phyloP scores from a whole-genome alignment of 2,888 invertebrate species.

The Standfussiana lucernea region DNA sequence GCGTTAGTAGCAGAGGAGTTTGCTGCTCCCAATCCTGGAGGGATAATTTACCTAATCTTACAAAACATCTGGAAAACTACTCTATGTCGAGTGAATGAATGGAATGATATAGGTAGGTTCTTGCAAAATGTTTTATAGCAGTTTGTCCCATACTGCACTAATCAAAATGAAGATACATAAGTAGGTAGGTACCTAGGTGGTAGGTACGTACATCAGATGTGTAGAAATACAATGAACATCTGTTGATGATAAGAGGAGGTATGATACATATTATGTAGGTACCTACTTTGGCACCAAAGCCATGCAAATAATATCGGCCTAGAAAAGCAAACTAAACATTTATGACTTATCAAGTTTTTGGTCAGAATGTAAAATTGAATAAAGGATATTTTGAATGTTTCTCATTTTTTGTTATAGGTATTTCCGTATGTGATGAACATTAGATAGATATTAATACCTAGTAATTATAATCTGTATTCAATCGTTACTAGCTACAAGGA shows the following conservation, averaged over 20 bases:
- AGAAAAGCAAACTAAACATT: conserved; percentile 6
- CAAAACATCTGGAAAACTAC: not conserved
- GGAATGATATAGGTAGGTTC: not conserved
- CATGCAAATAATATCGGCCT: not conserved
- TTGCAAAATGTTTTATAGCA: not conserved
- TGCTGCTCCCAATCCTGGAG: not conserved
- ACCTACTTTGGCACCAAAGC: conserved; percentile 2
- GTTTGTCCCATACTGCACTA: not conserved
- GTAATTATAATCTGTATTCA: not conserved
- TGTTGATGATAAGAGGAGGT: conserved; percentile 17
- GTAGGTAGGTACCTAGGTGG: not conserved
- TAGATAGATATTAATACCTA: not conserved
- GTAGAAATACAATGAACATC: conserved; percentile 26
- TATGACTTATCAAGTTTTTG: conserved; percentile 15
- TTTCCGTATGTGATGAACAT: not conserved
- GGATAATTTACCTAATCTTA: not conserved
- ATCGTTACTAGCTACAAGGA: not conserved
- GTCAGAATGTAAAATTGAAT: not conserved
- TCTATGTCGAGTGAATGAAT: not conserved
- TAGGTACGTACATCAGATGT: not conserved
- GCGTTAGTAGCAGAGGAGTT: not conserved
- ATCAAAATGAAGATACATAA: not conserved
- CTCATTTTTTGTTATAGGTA: not conserved
- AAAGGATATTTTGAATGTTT: not conserved
- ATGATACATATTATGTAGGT: not conserved